phyloP scores from a whole-genome alignment of 2,888 invertebrate species.

The Orthonevra nobilis region DNA sequence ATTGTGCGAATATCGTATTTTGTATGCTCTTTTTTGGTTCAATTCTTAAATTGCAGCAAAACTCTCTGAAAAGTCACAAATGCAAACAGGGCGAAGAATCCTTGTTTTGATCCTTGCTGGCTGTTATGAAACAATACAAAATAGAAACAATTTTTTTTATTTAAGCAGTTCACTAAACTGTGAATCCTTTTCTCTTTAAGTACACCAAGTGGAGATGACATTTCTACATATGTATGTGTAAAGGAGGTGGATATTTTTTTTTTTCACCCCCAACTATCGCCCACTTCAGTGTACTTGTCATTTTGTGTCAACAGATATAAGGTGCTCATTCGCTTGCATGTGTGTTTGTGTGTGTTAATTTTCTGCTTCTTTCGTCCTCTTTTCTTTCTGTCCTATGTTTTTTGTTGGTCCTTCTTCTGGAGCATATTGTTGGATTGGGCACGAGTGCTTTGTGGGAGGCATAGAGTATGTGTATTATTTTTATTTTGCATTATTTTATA shows the following conservation, averaged over 20 bases:
- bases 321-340: constrained; percentile 67
- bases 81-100: neutral
- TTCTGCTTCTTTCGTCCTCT: constrained; percentile 37
- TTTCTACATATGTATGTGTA: constrained; percentile 36
- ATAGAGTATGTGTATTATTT: constrained; percentile 64
- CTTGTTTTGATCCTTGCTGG: constrained; percentile 12
- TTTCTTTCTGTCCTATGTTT: constrained; percentile 35
- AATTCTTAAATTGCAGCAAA: constrained; percentile 65
- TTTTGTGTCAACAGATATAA: constrained; percentile 71
- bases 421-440: neutral
- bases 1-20: constrained; percentile 35
- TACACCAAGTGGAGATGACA: constrained; percentile 69
- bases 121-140: no score
- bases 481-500: constrained; percentile 70
- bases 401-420: no score
- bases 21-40: constrained; percentile 44
- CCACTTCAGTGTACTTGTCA: constrained; percentile 62
- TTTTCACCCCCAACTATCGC: neutral
- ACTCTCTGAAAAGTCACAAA: constrained; percentile 36
- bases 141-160: constrained; percentile 40
- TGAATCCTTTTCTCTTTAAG: constrained; percentile 67
- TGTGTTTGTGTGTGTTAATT: constrained; percentile 45
- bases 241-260: constrained; percentile 7
- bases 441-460: neutral
- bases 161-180: constrained; percentile 70